phyloP scores from a whole-genome alignment of 2,113 vertebrate species.

The Apodemus sylvaticus region DNA sequence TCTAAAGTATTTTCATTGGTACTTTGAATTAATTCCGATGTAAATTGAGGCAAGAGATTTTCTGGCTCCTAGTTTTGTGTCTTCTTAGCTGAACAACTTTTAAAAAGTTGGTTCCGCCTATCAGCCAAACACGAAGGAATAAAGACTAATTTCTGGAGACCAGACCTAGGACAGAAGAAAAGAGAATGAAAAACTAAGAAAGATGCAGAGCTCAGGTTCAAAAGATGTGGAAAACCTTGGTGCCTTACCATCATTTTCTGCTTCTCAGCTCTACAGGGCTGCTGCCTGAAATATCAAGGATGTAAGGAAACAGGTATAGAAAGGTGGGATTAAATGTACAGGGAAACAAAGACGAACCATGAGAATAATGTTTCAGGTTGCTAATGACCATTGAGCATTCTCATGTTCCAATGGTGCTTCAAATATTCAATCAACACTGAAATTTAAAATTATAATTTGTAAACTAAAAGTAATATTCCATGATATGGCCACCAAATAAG shows the following conservation, averaged over 20 bases:
- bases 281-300: not conserved
- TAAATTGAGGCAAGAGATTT: slow-evolving; percentile 40
- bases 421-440: not conserved
- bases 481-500: not conserved
- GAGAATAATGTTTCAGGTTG: not conserved
- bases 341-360: not conserved
- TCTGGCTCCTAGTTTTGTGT: not conserved
- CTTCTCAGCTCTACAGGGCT: not conserved
- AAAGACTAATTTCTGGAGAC: slow-evolving; percentile 37
- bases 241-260: not conserved
- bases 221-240: not conserved
- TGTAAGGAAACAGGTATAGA: not conserved
- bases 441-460: not conserved
- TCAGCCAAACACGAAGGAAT: slow-evolving; percentile 43
- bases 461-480: not conserved
- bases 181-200: not conserved
- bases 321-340: not conserved
- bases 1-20: slow-evolving; percentile 46
- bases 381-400: not conserved
- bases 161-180: not conserved
- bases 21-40: slow-evolving; percentile 47
- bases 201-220: not conserved
- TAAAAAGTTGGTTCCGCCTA: slow-evolving; percentile 42
- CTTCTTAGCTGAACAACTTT: slow-evolving; percentile 49
- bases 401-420: not conserved